A percentile compares a stretch with the other conserved stretches of the same genome.
phyloP scores from a whole-genome alignment of 2,797 vertebrate species.

The Rhodeus uyekii region DNA sequence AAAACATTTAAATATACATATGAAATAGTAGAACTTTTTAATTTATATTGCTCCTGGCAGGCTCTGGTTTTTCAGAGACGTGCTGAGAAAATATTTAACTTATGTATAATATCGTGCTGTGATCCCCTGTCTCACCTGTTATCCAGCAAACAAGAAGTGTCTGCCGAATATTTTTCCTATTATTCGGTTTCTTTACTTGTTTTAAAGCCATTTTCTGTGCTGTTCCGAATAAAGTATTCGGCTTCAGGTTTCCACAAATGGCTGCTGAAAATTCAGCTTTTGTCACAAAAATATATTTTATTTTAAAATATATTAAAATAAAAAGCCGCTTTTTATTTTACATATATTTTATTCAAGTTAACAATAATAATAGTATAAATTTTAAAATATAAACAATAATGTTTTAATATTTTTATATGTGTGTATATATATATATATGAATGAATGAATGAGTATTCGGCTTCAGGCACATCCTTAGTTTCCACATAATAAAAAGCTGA shows the following conservation, averaged over 20 bases:
- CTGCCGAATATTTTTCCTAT: not conserved
- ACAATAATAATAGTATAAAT: too few species aligned
- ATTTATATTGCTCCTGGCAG: not conserved
- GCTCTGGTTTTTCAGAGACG: not conserved
- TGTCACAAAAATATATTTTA: not conserved
- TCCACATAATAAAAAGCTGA: too few species aligned
- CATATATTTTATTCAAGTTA: too few species aligned
- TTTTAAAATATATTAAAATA: not conserved
- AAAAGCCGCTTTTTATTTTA: too few species aligned
- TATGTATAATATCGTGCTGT: not conserved
- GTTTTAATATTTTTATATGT: too few species aligned
- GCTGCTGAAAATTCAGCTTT: not conserved
- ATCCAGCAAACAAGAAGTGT: not conserved
- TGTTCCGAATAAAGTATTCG: not conserved
- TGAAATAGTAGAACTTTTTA: not conserved
- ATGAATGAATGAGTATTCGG: too few species aligned
- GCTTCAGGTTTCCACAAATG: not conserved
- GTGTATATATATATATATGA: too few species aligned
- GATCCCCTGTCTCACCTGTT: not conserved
- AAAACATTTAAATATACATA: not conserved
- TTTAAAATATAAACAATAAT: too few species aligned
- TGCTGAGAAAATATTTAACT: not conserved
- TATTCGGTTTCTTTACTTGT: not conserved
- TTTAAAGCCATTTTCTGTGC: not conserved
- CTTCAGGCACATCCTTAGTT: too few species aligned